These are phyloP conservation scores for Melanchra persicariae DNA, from an alignment of 2,888 invertebrate species.

Conservation along the genomic window DNA sequence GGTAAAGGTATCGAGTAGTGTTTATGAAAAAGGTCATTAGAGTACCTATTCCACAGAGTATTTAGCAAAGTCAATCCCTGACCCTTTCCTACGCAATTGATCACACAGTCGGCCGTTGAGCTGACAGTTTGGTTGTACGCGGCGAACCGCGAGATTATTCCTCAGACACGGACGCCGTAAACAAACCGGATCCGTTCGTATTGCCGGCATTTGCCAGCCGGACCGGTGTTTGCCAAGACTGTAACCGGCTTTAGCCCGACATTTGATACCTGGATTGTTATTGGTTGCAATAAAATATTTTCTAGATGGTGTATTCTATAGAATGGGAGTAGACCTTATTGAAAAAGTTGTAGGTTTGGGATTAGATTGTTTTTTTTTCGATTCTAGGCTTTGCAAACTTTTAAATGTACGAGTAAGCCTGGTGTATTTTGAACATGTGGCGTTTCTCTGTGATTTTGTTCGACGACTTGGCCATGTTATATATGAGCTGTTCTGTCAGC, in stretches of 20 bases:
- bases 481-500: background rate
- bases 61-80: conserved; percentile 15
- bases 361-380: background rate
- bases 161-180: conserved; percentile 45
- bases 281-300: conserved; percentile 6
- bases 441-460: background rate
- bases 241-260: conserved; percentile 9
- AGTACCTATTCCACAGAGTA: background rate
- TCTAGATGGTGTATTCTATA: background rate
- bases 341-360: background rate
- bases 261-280: conserved; percentile 35
- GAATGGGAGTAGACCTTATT: background rate
- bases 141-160: conserved; percentile 54
- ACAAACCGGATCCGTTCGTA: conserved; percentile 47
- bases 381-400: background rate
- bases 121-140: conserved; percentile 24
- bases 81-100: conserved; percentile 33
- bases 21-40: background rate
- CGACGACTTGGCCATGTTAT: background rate
- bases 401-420: background rate
- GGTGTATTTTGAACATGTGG: background rate
- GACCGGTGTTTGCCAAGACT: conserved; percentile 42
- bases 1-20: too few relatives aligned
- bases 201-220: conserved; percentile 38
- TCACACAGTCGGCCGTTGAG: conserved; percentile 23